Evolutionary conservation across 2,797 vertebrate species (phyloP).

Genomic region (Taeniopygia guttata): DNA sequence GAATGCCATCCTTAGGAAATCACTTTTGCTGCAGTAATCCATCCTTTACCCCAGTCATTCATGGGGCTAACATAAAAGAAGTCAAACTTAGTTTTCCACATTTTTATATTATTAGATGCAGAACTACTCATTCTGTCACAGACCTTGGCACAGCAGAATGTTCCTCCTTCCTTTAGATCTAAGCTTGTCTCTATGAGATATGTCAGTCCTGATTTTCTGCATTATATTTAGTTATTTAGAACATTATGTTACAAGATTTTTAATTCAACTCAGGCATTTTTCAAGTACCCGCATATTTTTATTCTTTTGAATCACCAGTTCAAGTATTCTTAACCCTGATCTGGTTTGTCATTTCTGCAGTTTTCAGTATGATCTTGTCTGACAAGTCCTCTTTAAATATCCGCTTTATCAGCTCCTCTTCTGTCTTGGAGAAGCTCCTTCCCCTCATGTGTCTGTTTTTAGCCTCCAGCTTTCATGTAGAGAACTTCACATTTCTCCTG

Average conservation of each 20-base stretch:
- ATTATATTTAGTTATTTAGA: constrained; percentile 20
- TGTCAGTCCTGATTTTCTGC: neutral
- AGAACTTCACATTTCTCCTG: constrained; percentile 13
- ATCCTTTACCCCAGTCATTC: neutral
- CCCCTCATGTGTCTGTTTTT: neutral
- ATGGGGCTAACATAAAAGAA: neutral
- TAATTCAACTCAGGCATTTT: neutral
- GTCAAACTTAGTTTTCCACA: neutral
- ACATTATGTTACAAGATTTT: neutral
- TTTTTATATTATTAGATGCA: neutral
- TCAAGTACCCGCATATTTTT: constrained; percentile 1
- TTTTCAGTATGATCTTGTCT: constrained; percentile 19
- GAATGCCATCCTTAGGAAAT: neutral
- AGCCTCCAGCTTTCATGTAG: neutral
- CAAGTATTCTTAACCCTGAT: constrained; percentile 3
- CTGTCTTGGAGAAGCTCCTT: constrained; percentile 5
- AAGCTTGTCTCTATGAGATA: neutral
- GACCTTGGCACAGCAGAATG: neutral
- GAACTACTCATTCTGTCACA: neutral
- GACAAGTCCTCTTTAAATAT: constrained; percentile 31
- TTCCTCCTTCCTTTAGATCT: neutral
- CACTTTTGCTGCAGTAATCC: neutral
- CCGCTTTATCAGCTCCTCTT: constrained; percentile 9
- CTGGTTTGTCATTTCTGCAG: neutral
- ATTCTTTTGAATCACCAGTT: neutral